phyloP scores from a whole-genome alignment of 2,797 vertebrate genomes.

The Ceryle rudis region DNA sequence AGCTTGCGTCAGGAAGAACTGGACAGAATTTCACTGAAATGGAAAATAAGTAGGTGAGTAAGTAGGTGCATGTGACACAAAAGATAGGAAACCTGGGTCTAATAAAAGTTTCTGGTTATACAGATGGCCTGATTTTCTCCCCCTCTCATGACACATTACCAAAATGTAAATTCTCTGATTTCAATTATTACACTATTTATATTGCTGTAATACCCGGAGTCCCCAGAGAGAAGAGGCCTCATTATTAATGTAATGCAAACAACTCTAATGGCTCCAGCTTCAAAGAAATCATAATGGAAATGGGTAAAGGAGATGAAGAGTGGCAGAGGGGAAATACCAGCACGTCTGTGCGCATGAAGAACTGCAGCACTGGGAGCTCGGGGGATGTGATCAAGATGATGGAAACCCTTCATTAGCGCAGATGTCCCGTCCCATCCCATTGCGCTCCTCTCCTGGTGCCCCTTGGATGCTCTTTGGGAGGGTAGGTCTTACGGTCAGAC shows the following conservation, averaged over 20 bases:
- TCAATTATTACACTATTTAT: slow-evolving; percentile 57
- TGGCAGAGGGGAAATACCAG: background rate
- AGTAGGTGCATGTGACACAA: slow-evolving; percentile 52
- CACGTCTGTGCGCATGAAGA: accelerated
- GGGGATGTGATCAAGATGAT: background rate
- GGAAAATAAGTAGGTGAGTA: slow-evolving; percentile 54
- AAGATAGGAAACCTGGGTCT: slow-evolving; percentile 44
- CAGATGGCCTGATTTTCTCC: slow-evolving; percentile 41
- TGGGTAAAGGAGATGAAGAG: background rate
- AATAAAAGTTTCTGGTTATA: slow-evolving; percentile 12
- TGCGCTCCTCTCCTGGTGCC: accelerated
- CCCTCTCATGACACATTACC: background rate
- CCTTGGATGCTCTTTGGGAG: background rate
- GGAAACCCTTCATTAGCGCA: background rate
- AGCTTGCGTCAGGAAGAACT: background rate
- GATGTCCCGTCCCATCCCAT: background rate
- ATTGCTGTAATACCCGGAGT: background rate
- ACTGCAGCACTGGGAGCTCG: background rate
- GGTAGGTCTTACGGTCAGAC: accelerated
- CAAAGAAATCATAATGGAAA: background rate
- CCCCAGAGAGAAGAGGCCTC: background rate
- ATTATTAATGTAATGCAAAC: slow-evolving; percentile 22
- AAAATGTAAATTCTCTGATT: slow-evolving; percentile 51
- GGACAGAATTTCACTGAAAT: slow-evolving; percentile 43
- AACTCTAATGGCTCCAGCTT: background rate